These are phyloP conservation scores for Stratiomys singularior DNA, from an alignment of 2,888 invertebrate species.

Conservation along the genomic window DNA sequence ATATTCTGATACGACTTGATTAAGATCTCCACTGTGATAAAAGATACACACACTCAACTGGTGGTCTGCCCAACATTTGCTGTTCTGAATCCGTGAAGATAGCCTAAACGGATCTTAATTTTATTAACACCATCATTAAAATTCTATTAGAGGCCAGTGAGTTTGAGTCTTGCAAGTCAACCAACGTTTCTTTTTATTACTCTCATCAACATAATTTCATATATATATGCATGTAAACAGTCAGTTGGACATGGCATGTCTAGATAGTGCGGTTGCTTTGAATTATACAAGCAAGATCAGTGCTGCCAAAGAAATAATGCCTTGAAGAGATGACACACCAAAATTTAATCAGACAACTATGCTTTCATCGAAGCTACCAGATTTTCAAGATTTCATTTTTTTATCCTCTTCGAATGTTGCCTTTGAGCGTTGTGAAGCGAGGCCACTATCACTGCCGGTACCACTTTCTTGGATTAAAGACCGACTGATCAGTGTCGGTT, in stretches of 20 bases:
- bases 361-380: not conserved
- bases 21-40: conserved; percentile 27
- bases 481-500: not conserved
- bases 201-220: conserved; percentile 3
- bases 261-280: too few relatives aligned
- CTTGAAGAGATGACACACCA: too few relatives aligned
- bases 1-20: conserved; percentile 8
- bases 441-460: too few relatives aligned
- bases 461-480: not conserved
- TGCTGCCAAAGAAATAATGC: too few relatives aligned
- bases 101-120: conserved; percentile 19
- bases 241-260: too few relatives aligned
- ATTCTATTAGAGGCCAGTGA: conserved; percentile 22
- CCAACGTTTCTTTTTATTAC: not conserved
- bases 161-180: not conserved
- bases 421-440: too few relatives aligned
- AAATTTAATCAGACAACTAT: not conserved
- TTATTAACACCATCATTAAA: conserved; percentile 25
- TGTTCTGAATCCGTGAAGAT: not conserved
- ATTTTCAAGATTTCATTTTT: too few relatives aligned
- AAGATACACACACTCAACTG: not conserved
- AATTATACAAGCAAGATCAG: too few relatives aligned
- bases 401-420: too few relatives aligned
- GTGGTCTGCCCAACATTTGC: not conserved
- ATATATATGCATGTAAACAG: not conserved